These are phyloP conservation scores for Neoascia interrupta DNA, from an alignment of 2,888 invertebrate genomes.

Conservation along the genomic window DNA sequence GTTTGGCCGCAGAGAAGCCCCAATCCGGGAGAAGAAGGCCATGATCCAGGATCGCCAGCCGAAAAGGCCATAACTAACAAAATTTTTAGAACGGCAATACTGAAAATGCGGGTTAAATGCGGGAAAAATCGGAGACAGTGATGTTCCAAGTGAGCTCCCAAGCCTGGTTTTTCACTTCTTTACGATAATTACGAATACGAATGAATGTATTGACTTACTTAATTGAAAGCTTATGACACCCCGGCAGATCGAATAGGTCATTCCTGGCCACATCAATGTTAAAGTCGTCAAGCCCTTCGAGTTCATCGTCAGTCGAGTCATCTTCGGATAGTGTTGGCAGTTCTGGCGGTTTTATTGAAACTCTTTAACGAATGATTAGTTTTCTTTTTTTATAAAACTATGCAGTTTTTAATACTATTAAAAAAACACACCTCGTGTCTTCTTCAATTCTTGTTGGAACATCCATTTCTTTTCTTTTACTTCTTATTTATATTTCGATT, in stretches of 20 bases:
- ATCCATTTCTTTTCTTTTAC: conserved; percentile 37
- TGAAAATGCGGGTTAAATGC: no score
- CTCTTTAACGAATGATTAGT: conserved; percentile 2
- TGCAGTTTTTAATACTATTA: no score
- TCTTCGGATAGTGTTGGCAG: conserved; percentile 39
- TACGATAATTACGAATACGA: no score
- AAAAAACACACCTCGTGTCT: conserved; percentile 31
- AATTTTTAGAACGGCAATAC: no score
- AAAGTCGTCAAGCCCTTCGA: conserved; percentile 40
- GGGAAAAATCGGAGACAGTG: no score
- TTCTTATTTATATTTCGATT: background rate
- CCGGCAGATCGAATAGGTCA: conserved; percentile 33
- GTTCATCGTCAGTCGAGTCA: conserved; percentile 54
- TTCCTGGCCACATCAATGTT: conserved; percentile 11
- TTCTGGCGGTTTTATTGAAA: background rate
- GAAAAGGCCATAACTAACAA: no score
- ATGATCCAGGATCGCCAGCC: no score
- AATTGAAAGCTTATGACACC: conserved; percentile 38
- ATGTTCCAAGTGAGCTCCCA: no score
- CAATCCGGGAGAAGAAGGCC: no score
- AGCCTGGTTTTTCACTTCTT: no score
- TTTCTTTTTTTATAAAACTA: no score
- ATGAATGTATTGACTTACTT: conserved; percentile 18
- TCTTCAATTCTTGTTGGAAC: conserved; percentile 65
- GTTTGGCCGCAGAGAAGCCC: no score